Evolutionary conservation across 2,113 vertebrate genomes (phyloP).

Genomic region (Oreochromis tanganicae): DNA sequence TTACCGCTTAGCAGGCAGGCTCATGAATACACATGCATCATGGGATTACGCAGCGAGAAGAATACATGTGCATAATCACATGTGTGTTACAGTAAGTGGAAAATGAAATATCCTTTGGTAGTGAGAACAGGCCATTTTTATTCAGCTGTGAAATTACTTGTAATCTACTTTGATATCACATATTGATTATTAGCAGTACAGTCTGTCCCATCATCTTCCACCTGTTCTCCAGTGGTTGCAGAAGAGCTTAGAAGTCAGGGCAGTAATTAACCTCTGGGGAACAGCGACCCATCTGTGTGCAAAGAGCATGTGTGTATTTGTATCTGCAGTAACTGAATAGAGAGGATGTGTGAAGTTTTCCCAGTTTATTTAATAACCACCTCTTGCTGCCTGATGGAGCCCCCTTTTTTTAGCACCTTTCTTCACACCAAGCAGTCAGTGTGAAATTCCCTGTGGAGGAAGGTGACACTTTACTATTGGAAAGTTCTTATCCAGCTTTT

Average conservation of each 20-base stretch:
- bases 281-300: background rate
- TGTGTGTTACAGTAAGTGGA: background rate
- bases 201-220: background rate
- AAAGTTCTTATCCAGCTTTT: background rate
- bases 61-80: background rate
- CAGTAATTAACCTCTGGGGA: slow-evolving; percentile 53
- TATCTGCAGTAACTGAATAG: background rate
- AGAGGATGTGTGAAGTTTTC: slow-evolving; percentile 16
- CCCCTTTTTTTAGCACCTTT: background rate
- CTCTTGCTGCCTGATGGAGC: background rate
- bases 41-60: background rate
- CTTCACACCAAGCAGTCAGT: slow-evolving; percentile 18
- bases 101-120: background rate
- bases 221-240: background rate
- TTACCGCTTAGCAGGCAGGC: background rate
- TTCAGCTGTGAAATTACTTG: background rate
- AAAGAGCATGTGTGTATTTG: background rate
- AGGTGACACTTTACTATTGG: background rate
- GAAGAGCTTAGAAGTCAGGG: background rate
- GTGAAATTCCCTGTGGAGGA: background rate
- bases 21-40: slow-evolving; percentile 39
- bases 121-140: background rate
- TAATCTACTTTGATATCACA: background rate
- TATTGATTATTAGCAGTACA: background rate
- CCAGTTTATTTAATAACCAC: slow-evolving; percentile 42